Evolutionary conservation across 2,797 vertebrate species (phyloP), one percentile per base, ranked within the genome.

Genomic region (Apogon hyalosoma): DNA sequence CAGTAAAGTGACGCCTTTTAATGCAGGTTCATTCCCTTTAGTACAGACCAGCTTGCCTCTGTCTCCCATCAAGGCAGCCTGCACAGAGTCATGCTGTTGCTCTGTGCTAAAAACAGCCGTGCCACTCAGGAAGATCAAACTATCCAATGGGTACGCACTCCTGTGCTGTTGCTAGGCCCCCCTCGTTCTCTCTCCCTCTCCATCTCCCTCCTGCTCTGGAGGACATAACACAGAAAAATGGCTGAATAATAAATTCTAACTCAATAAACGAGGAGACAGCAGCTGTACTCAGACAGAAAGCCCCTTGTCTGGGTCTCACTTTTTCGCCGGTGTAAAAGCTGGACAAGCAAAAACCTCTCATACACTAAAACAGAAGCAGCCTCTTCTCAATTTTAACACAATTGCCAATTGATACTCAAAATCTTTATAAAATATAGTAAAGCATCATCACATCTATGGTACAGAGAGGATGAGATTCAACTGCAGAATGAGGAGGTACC

Each of bases 221-320:
- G 85, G 83, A 89, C 84, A 91, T 90, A 90, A 90, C 88, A 84
- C 82, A 89, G 89, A 92, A 92, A 93, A 92, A 92, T 93, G 89
- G 86, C 89, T 82, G 86, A 93, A 92, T 92, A 90, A 92, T 92
- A 92, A 90, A 93, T 92, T 93, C 88, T 90, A 94, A 93, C 90
- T 92, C 91, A 88, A 92, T 93, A 92, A 92, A 87, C 81, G 59
- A 77, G 85, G 87, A 91, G 90, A 92, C 89, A 87, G 90, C 89
- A 89, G 88, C 90, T 91, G 86, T 88, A 84, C 83, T 87, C 88
- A 86, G 89, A 91, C 91, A 92, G 87, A 87, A 85, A 88, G 75
- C 58, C 79, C 80, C 90, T 89, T 90, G 90, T 92, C 87, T 87
- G 61, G 43, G 52, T 73, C 81, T 82, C 75, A 70, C 64, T 75